A percentile compares a stretch with the other conserved stretches of the same genome.
Conservation (phyloP, 2,113 vertebrate species). For the Copsychus sechellarum region DNA sequence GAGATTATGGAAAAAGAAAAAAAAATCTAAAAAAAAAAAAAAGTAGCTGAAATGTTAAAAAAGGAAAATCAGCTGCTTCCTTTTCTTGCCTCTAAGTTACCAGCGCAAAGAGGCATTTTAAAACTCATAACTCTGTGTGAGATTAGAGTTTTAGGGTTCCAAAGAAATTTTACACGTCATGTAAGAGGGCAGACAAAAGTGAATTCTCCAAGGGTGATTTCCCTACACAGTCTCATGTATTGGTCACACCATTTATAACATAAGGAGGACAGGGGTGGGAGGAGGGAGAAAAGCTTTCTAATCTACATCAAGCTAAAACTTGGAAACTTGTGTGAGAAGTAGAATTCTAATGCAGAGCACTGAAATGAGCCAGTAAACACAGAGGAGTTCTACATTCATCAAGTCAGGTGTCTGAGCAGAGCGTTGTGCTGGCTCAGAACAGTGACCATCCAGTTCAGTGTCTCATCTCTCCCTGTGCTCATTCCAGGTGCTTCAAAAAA, state of each 20-base stretch:
- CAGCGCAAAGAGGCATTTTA: neutral
- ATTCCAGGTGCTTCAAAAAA: neutral
- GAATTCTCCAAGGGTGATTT: neutral
- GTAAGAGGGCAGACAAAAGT: neutral
- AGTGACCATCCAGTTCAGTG: neutral
- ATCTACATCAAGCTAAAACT: neutral
- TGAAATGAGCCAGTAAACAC: neutral
- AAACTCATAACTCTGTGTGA: neutral
- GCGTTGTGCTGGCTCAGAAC: neutral
- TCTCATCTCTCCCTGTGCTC: neutral
- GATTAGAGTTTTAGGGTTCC: accelerated
- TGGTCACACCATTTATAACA: neutral
- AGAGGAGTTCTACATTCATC: neutral
- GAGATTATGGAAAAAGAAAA: neutral
- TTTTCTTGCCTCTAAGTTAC: neutral
- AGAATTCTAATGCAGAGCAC: neutral
- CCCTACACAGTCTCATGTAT: neutral
- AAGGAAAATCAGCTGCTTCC: neutral
- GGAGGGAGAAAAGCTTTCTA: neutral
- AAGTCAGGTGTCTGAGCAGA: neutral
- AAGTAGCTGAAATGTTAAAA: neutral
- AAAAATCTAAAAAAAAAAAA: neutral
- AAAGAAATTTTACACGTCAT: neutral
- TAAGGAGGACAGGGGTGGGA: neutral
- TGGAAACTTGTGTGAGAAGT: neutral